Base-by-base conservation (phyloP, 1,140 invertebrate species). In the Drosophila melanica region DNA sequence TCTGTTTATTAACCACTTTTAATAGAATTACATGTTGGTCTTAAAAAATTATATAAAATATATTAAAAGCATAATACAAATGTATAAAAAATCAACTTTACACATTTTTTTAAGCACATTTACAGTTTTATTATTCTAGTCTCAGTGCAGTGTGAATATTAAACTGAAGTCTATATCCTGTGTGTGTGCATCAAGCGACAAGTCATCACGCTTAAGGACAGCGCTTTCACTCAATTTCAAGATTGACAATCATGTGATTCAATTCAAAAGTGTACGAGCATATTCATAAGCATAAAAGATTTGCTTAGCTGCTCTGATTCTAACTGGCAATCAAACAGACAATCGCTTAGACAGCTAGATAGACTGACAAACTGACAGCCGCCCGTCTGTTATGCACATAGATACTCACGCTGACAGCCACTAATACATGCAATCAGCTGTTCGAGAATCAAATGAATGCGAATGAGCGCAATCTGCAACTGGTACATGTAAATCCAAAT, bases 241-340 rank as follows among this genome's bases (percentile, higher is more conserved):
- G 62, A 51, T 33, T 76, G 79, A 89, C 76, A 89, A 82, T 68
- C 72, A 69, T 54, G 70, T 12, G 64, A 76, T 76, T 78, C 54
- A 66, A 65, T 80, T 64, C 67, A 51, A 74, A 74, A 42, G 35
- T 51, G 39, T 1, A 42, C 45, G 44, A 30, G 82, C 63, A 86
- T 87, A 89, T 87, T 87, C 82, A 87, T 87, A 89, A 89, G 84
- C 84, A 77, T 76, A 82, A 79, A 78, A 75, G 79, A 87, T 79
- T 79, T 50, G 72, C 69, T 57, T 58, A 27, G 18, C 11, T 35
- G 23, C 11, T 51, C 5, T 18, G 50, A 12, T 75, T 66, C 63
- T 44, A 67, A 42, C 51, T 76, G 80, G 48, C 76, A 82, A 84
- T 69, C 75, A 82, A 79, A 74, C 20, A 47, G 63, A 65, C 42